Conservation (phyloP, 2,113 vertebrate genomes). For the Lates calcarifer region DNA sequence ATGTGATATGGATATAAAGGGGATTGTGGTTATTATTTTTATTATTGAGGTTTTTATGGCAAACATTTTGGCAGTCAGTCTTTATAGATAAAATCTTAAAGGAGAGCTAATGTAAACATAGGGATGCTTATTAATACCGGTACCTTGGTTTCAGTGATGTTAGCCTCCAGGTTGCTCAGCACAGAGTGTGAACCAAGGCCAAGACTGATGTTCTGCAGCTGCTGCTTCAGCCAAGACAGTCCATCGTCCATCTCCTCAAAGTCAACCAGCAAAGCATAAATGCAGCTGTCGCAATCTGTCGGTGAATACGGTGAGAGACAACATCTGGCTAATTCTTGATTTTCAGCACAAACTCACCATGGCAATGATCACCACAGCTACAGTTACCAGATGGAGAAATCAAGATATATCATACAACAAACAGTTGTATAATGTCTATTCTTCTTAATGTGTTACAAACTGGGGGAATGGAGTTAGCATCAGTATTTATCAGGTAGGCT, state of each 20-base stretch:
- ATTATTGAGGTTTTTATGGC: not conserved
- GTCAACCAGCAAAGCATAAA: constrained; percentile 82
- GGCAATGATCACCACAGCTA: constrained; percentile 24
- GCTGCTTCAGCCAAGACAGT: constrained; percentile 79
- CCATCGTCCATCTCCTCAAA: constrained; percentile 77
- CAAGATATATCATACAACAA: too few species aligned
- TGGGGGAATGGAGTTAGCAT: not conserved
- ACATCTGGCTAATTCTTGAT: too few species aligned
- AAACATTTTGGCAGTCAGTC: too few species aligned
- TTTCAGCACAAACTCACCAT: constrained; percentile 49
- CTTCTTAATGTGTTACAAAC: not conserved
- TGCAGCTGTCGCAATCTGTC: constrained; percentile 89
- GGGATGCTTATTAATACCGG: not conserved
- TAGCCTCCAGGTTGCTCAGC: constrained; percentile 81
- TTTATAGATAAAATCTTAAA: too few species aligned
- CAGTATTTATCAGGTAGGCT: too few species aligned
- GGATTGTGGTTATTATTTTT: not conserved
- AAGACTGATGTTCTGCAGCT: constrained; percentile 75
- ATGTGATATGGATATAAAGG: not conserved
- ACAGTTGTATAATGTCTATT: too few species aligned
- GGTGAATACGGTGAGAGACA: not conserved
- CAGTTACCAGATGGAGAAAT: constrained; percentile 24
- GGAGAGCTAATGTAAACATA: not conserved
- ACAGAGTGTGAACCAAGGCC: constrained; percentile 63
- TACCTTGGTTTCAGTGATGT: constrained; percentile 85